Evolutionary conservation across 1,140 invertebrate species (phyloP).

Genomic region (Pollicipes pollicipes): DNA sequence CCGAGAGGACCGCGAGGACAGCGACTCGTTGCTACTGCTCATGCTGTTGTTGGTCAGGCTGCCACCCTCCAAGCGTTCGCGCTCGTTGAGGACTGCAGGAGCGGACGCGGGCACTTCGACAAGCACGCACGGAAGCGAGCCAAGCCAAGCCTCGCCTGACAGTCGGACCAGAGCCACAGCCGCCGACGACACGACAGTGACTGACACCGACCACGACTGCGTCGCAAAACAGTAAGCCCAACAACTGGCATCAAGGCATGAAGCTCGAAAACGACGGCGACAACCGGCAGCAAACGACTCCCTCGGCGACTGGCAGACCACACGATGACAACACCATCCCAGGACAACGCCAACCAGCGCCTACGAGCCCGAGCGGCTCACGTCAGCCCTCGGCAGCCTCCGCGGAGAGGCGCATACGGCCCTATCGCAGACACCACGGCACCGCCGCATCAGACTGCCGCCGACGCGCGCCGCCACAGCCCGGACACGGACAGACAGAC

Average conservation of each 20-base stretch:
- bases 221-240: too few species aligned
- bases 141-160: too few species aligned
- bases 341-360: not conserved
- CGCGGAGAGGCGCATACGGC: too few species aligned
- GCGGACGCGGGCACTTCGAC: not conserved
- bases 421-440: too few species aligned
- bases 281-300: too few species aligned
- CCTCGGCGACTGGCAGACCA: too few species aligned
- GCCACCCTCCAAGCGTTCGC: not conserved
- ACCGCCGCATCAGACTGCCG: not conserved
- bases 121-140: not conserved
- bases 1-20: constrained; percentile 18
- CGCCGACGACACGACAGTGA: not conserved
- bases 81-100: not conserved
- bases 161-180: not conserved
- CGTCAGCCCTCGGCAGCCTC: too few species aligned
- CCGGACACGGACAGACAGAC: not conserved
- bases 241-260: too few species aligned
- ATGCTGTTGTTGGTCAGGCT: not conserved
- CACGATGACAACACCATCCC: too few species aligned
- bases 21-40: constrained; percentile 19
- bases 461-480: too few species aligned
- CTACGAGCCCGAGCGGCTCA: too few species aligned
- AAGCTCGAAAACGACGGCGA: too few species aligned
- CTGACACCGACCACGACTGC: not conserved